These are phyloP conservation scores for Turdus rufiventris DNA, from an alignment of 2,113 vertebrate species.

Conservation along the genomic window DNA sequence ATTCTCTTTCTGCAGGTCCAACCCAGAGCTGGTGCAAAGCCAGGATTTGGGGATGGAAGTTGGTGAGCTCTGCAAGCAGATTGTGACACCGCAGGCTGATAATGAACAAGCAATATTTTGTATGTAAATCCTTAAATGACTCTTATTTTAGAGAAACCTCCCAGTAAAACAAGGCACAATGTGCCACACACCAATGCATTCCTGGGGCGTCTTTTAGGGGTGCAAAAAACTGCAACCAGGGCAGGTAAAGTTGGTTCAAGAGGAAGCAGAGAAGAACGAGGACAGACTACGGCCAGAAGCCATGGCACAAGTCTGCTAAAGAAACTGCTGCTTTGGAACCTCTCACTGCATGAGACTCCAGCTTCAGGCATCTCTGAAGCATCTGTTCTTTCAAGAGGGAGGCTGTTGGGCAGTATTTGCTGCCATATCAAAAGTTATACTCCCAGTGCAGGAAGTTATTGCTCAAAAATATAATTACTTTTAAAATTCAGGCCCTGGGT, in stretches of 20 bases:
- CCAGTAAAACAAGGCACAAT: not conserved
- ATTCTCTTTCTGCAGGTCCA: fast-evolving
- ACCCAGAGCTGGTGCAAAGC: not conserved
- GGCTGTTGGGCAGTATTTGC: not conserved
- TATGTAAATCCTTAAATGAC: not conserved
- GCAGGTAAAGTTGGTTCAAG: not conserved
- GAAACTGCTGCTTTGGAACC: not conserved
- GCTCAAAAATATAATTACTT: not conserved
- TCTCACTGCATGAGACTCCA: not conserved
- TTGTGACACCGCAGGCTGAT: not conserved
- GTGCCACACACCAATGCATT: not conserved
- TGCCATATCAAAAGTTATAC: not conserved
- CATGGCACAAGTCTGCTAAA: not conserved
- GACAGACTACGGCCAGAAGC: not conserved
- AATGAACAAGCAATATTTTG: not conserved
- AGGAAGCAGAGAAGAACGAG: not conserved
- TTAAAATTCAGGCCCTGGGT: not conserved
- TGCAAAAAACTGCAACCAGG: fast-evolving
- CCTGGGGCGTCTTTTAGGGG: not conserved
- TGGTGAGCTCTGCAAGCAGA: not conserved
- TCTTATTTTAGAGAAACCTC: not conserved
- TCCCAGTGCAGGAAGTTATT: not conserved
- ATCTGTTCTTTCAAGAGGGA: not conserved
- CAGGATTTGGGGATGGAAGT: not conserved
- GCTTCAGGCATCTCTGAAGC: slow-evolving; percentile 20